Evolutionary conservation across 2,797 vertebrate species (phyloP).

Genomic region (Onychomys arenicola): DNA sequence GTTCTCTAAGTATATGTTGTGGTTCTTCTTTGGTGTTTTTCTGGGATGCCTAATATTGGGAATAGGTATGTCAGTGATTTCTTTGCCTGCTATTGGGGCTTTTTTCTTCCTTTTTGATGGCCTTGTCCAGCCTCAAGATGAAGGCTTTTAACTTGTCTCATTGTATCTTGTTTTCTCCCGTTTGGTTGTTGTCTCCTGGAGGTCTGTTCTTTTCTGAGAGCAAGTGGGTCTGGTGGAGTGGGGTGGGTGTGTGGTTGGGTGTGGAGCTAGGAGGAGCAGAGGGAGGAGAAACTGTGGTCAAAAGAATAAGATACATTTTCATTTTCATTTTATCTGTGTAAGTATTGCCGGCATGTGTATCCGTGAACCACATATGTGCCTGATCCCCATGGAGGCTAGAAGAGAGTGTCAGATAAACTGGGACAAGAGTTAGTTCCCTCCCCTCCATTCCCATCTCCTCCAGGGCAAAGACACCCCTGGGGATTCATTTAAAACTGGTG

Average conservation of each 20-base stretch:
- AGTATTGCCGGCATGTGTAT: not conserved
- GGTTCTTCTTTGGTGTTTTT: not conserved
- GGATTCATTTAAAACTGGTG: no score
- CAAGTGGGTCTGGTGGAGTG: accelerated
- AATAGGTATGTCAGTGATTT: not conserved
- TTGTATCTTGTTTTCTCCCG: not conserved
- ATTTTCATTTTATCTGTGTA: not conserved
- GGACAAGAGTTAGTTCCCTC: not conserved
- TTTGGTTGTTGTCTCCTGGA: not conserved
- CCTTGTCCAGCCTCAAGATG: not conserved
- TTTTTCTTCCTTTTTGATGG: not conserved
- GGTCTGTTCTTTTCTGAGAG: not conserved
- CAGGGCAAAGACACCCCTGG: no score
- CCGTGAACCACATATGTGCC: not conserved
- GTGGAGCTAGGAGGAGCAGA: no score
- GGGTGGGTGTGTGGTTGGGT: no score
- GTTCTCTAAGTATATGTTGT: not conserved
- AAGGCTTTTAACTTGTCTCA: no score
- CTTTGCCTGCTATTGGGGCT: not conserved
- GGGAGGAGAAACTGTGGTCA: not conserved
- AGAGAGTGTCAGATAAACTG: not conserved
- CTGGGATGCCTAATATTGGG: not conserved
- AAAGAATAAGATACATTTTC: not conserved
- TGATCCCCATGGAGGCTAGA: not conserved
- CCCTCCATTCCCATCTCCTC: no score